Evolutionary conservation across 2,113 vertebrate genomes (phyloP).

Genomic region (Sinocyclocheilus rhinocerous): DNA sequence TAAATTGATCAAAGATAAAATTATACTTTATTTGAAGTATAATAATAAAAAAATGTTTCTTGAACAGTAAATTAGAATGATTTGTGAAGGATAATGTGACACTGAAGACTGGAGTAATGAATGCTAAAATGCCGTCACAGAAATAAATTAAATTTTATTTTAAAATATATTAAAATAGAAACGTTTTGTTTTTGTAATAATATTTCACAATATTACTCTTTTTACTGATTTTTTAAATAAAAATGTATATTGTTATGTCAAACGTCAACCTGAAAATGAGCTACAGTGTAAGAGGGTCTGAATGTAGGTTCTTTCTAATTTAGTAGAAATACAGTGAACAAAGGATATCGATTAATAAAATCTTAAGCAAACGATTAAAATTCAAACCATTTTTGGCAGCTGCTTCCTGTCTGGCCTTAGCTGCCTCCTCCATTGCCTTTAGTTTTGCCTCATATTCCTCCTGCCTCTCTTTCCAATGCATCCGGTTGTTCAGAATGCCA

Average conservation of each 20-base stretch:
- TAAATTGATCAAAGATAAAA: too few species aligned
- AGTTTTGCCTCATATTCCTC: slow-evolving; percentile 87
- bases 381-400: slow-evolving; percentile 76
- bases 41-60: not conserved
- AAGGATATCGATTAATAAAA: not conserved
- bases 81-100: not conserved
- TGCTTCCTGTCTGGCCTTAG: slow-evolving; percentile 75
- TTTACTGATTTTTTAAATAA: too few species aligned
- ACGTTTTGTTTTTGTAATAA: not conserved
- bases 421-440: slow-evolving; percentile 83
- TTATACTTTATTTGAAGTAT: too few species aligned
- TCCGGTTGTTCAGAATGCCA: slow-evolving; percentile 90
- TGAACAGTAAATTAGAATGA: not conserved
- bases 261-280: not conserved
- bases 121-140: too few species aligned
- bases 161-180: too few species aligned
- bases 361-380: not conserved
- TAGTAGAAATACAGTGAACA: not conserved
- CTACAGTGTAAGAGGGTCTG: too few species aligned
- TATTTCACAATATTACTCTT: too few species aligned
- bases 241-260: not conserved
- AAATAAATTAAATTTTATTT: too few species aligned
- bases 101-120: not conserved
- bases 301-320: not conserved
- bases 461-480: slow-evolving; percentile 89